Evolutionary conservation across 2,797 vertebrate species (phyloP).

Genomic region (Trachops cirrhosus): DNA sequence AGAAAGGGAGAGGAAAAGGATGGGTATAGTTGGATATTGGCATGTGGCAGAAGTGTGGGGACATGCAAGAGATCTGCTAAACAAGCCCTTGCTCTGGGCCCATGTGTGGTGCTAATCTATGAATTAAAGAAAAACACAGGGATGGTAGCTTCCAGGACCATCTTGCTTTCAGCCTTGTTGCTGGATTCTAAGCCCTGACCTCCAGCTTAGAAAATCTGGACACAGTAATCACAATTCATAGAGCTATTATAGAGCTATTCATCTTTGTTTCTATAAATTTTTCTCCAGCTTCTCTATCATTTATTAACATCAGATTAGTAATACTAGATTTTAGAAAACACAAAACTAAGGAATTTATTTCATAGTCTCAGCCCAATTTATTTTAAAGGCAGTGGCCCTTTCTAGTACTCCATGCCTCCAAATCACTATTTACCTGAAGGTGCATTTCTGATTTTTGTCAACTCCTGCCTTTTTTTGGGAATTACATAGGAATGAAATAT

Average conservation of each 20-base stretch:
- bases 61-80: neutral
- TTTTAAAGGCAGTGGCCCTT: neutral
- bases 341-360: neutral
- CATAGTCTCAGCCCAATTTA: neutral
- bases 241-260: neutral
- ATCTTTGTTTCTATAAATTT: neutral
- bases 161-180: neutral
- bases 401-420: neutral
- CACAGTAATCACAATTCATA: neutral
- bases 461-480: neutral
- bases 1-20: neutral
- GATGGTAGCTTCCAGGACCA: neutral
- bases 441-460: neutral
- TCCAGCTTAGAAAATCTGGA: neutral
- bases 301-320: neutral
- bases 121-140: neutral
- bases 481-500: neutral
- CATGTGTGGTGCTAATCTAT: neutral
- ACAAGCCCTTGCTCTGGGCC: neutral
- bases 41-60: neutral
- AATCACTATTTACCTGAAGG: neutral
- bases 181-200: neutral
- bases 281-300: neutral
- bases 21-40: neutral
- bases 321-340: neutral